phyloP scores from a whole-genome alignment of 1,140 invertebrate species.

The Coboldia fuscipes region DNA sequence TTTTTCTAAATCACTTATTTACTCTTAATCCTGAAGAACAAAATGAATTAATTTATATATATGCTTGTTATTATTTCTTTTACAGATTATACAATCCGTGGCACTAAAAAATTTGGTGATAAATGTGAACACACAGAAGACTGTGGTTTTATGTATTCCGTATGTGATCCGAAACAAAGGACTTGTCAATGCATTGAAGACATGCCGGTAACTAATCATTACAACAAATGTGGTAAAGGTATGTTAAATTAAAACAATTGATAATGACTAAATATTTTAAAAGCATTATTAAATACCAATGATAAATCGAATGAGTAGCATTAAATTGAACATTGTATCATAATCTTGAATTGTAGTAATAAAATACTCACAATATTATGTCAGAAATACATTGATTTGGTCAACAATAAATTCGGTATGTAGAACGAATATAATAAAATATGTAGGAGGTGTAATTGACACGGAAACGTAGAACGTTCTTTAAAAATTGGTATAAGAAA shows the following conservation, averaged over 20 bases:
- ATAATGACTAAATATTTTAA: too few relatives aligned
- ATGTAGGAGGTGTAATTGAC: too few relatives aligned
- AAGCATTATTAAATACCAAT: too few relatives aligned
- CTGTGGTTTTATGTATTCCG: conserved; percentile 47
- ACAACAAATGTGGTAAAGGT: conserved; percentile 68
- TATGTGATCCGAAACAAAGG: conserved; percentile 40
- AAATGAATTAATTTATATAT: neutral
- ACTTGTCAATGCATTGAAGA: conserved; percentile 48
- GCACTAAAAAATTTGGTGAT: conserved; percentile 44
- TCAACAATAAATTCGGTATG: too few relatives aligned
- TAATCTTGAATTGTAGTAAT: too few relatives aligned
- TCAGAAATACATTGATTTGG: too few relatives aligned
- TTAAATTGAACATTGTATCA: too few relatives aligned
- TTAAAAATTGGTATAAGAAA: too few relatives aligned
- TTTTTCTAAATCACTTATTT: neutral
- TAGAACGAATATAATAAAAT: too few relatives aligned
- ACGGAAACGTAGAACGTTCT: too few relatives aligned
- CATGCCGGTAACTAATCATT: conserved; percentile 49
- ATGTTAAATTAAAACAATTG: conserved; percentile 17
- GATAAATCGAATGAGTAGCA: too few relatives aligned
- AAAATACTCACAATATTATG: too few relatives aligned
- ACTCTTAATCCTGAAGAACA: neutral
- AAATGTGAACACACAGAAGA: conserved; percentile 39
- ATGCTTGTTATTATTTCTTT: conserved; percentile 4
- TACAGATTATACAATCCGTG: conserved; percentile 24